Percentiles rank a stretch among this genome's conserved stretches.
These are phyloP conservation scores for Typhlichthys subterraneus DNA, from an alignment of 2,797 vertebrate genomes.

Conservation along the genomic window DNA sequence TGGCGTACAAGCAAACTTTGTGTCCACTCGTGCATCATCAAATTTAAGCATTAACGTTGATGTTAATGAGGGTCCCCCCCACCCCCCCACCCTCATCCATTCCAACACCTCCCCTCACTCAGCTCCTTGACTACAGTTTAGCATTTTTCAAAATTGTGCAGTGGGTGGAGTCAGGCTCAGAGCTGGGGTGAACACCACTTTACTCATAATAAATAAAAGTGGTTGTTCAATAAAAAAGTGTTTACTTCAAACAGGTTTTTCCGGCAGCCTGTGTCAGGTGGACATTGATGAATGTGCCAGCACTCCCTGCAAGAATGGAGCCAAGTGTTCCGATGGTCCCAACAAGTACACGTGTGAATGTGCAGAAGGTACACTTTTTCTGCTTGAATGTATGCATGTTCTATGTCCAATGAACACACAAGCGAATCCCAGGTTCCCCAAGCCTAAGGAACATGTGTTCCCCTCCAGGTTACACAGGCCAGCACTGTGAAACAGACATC, in stretches of 20 bases:
- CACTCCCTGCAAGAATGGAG: constrained; percentile 94
- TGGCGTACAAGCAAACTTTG: too few species aligned
- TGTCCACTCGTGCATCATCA: too few species aligned
- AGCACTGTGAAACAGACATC: constrained; percentile 90
- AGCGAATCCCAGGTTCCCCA: not conserved
- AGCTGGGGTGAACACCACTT: too few species aligned
- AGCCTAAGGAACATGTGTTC: not conserved
- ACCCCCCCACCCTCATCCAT: too few species aligned
- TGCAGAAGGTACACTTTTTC: constrained; percentile 83
- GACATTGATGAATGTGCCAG: constrained; percentile 96
- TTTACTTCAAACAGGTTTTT: constrained; percentile 82
- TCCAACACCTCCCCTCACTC: too few species aligned
- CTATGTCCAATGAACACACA: not conserved
- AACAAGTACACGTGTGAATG: constrained; percentile 95
- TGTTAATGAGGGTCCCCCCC: too few species aligned
- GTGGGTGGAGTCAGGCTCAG: too few species aligned
- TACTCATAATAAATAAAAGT: too few species aligned
- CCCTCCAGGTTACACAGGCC: constrained; percentile 85
- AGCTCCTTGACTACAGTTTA: too few species aligned
- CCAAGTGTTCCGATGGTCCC: constrained; percentile 93
- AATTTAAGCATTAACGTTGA: too few species aligned
- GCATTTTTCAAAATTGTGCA: too few species aligned
- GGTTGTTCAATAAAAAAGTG: too few species aligned
- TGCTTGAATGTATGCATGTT: not conserved
- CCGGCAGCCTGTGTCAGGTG: constrained; percentile 89